Conservation (phyloP, 2,113 vertebrate genomes). For the Corydoras maculifer region DNA sequence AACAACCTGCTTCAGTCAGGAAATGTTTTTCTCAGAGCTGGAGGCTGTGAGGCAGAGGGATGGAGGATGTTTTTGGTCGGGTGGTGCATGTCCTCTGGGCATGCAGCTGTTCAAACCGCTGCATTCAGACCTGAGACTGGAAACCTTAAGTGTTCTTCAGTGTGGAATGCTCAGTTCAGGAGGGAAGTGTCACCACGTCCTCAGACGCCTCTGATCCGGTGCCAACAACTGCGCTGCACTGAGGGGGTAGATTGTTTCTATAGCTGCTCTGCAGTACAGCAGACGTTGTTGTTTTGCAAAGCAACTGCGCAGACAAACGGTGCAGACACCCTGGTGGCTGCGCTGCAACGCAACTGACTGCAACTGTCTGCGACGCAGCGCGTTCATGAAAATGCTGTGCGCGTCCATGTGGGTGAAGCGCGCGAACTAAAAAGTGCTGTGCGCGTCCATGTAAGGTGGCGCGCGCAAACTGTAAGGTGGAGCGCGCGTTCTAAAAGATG, state of each 20-base stretch:
- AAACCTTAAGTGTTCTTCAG: conserved; percentile 31
- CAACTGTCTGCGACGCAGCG: no score
- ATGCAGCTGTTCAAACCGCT: conserved; percentile 42
- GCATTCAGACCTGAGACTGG: conserved; percentile 33
- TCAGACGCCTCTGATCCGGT: neutral
- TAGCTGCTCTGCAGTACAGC: neutral
- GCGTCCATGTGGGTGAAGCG: no score
- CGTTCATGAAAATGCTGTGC: no score
- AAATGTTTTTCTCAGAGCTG: conserved; percentile 27
- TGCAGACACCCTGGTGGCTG: neutral
- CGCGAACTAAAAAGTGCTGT: no score
- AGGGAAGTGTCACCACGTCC: conserved; percentile 8
- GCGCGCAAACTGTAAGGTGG: no score
- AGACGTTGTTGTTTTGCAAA: neutral
- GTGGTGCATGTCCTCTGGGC: conserved; percentile 34
- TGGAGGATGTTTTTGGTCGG: conserved; percentile 26
- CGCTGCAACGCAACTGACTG: no score
- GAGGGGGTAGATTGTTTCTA: neutral
- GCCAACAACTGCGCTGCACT: neutral
- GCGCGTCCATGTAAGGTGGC: no score
- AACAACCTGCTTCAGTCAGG: conserved; percentile 32
- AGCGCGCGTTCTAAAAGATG: no score
- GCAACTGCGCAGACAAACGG: neutral
- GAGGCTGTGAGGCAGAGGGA: conserved; percentile 2
- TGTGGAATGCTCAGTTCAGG: conserved; percentile 18